Base-by-base conservation (phyloP, 2,888 invertebrate species). In the Diadromus collaris region DNA sequence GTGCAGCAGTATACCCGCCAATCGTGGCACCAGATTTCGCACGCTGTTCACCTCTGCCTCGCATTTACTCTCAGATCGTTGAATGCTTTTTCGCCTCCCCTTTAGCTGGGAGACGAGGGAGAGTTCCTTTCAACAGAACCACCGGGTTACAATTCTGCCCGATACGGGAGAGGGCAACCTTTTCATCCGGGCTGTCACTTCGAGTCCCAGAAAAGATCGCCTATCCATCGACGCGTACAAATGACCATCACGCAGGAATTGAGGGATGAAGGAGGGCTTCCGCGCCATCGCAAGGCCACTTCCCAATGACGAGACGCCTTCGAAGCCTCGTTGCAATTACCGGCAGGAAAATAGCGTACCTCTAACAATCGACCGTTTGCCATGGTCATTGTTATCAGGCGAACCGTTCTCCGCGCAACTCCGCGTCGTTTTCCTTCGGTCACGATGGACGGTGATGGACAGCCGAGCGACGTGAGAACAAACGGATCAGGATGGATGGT, bases 211-310 rank as follows among this genome's bases (percentile, higher is more conserved):
- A 48, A 68, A 65, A 73, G 60, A 77, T 74, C 74, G 68, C 64
- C 41, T 21, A 24, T 46, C 61, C 54, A 64, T 74, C 69, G 61
- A 74, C 78, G 71, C 56, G 51, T 74, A 80, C 71, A 78, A 80
- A 80, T 68, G 77, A 78, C 65, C 73, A 29, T 27, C 41, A 13
- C 24, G n/a, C 63, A 16, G n/a, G 21, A 51, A 29, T 48, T 44
- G 56, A 38, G 48, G 65, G 56, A 24, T 68, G 74, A 80, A 71
- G 63, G 74, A 74, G 75, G 63, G 75, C 78, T 78, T 80, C 67
- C 51, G 44, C 56, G 13, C 54, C 27, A 56, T 29, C 27, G 16
- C 13, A 1, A 16, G 24, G 24, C 21, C 24, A 16, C 6, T n/a
- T 16, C 16, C 6, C 51, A 24, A 29, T 56, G 54, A 9, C 2